These are phyloP conservation scores for Diachasmimorpha longicaudata DNA, from an alignment of 1,140 invertebrate genomes.

Conservation along the genomic window DNA sequence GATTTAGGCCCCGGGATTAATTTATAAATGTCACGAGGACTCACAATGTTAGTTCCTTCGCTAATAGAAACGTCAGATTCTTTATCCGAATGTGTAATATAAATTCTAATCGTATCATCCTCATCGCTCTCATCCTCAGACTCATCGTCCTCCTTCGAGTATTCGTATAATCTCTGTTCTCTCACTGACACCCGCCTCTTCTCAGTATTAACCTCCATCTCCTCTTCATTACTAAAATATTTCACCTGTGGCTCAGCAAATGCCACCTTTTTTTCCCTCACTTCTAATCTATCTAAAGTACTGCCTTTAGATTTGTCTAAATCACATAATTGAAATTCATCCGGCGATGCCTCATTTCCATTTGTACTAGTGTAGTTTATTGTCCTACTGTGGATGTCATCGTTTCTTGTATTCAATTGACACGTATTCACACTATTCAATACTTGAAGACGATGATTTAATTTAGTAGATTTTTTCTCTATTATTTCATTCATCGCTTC, in stretches of 20 bases:
- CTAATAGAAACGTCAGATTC: neutral
- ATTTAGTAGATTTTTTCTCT: slow-evolving; percentile 29
- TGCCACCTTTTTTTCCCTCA: slow-evolving; percentile 27
- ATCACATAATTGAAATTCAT: slow-evolving; percentile 7
- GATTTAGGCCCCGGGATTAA: slow-evolving; percentile 44
- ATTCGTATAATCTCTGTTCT: slow-evolving; percentile 19
- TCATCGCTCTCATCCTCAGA: slow-evolving; percentile 22
- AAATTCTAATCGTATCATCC: slow-evolving; percentile 39
- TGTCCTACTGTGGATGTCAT: neutral
- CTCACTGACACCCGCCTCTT: slow-evolving; percentile 23
- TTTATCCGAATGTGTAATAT: slow-evolving; percentile 44
- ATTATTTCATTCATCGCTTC: slow-evolving; percentile 25
- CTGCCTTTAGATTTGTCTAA: neutral
- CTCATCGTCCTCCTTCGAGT: slow-evolving; percentile 22
- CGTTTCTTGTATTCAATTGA: slow-evolving; percentile 7
- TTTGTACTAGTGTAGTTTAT: slow-evolving; percentile 10
- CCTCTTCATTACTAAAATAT: slow-evolving; percentile 11
- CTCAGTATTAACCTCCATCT: slow-evolving; percentile 10
- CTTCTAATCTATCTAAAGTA: slow-evolving; percentile 8
- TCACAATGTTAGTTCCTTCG: slow-evolving; percentile 32
- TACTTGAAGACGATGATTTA: slow-evolving; percentile 16
- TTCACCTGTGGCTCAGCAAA: slow-evolving; percentile 33
- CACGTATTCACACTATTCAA: slow-evolving; percentile 19
- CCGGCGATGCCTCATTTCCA: neutral
- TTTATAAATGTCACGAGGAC: slow-evolving; percentile 48